Evolutionary conservation across 2,797 vertebrate genomes (phyloP), one percentile per base, ranked within the genome.

Genomic region (Setipinna tenuifilis): DNA sequence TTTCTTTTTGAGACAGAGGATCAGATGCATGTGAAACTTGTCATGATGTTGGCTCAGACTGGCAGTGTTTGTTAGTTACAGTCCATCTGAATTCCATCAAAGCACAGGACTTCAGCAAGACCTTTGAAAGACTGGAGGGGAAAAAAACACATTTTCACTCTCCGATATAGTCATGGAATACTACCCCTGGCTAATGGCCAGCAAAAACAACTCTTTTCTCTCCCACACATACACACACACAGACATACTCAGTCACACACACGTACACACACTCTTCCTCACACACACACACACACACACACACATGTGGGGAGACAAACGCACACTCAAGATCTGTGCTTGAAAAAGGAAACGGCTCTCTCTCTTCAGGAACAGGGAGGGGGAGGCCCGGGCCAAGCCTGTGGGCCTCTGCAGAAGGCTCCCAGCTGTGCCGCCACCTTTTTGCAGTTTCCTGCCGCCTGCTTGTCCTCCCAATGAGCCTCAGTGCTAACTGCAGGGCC

Each of bases 361-460:
- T 78, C 71, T 31, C 28, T 71, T 12, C 25, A 75, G 28, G 68
- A 75, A 41, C 68, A 75, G 17, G 71, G 71, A 44, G 71, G 19
- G 35, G 19, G 44, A 28, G 78, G 28, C 57, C 68, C 31, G 31
- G n/a, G 57, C 71, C 19, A 54, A 7, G 7, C 19, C 78, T 21
- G 35, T 78, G 41, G 35, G 48, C 80, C 80, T 71, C 59, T n/a
- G 59, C 58, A 61, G 83, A 83, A 50, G 25, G 57, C 44, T 59
- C 71, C 54, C 68, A 81, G 54, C 75, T 84, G 68, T 85, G 31
- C 10, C 11, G 1, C 71, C 83, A 46, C 83, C 87, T 85, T 1
- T 61, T 75, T 82, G 58, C 54, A 58, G 28, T 81, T 82, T 85
- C 82, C 83, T 68, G 17, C 84, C 2, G 2, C 81, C 28, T 25